Evolutionary conservation across 2,888 invertebrate species (phyloP).

Genomic region (Pherbina coryleti): DNA sequence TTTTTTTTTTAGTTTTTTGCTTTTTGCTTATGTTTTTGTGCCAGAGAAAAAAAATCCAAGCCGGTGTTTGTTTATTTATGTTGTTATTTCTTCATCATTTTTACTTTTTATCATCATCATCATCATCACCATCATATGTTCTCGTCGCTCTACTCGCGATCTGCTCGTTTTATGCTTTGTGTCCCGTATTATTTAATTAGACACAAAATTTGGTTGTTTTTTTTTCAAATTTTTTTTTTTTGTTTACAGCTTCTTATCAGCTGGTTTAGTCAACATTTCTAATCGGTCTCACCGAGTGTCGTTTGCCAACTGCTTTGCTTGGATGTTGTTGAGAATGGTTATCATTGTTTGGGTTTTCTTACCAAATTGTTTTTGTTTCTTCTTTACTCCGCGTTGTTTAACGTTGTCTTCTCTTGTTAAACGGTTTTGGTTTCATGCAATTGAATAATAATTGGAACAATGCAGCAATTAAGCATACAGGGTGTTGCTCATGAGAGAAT

Average conservation of each 20-base stretch:
- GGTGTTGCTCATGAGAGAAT: too few species aligned
- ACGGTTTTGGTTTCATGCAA: background rate
- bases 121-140: background rate
- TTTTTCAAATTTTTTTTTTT: background rate
- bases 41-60: background rate
- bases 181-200: constrained; percentile 17
- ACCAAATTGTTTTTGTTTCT: background rate
- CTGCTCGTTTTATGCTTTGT: constrained; percentile 18
- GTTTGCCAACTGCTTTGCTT: constrained; percentile 12
- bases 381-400: background rate
- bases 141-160: background rate
- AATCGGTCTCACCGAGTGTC: constrained; percentile 15
- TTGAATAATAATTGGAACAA: too few species aligned
- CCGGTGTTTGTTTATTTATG: constrained; percentile 31
- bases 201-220: constrained; percentile 9
- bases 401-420: background rate
- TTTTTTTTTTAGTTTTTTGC: background rate
- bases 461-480: too few species aligned
- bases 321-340: background rate
- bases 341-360: constrained; percentile 9
- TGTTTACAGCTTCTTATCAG: constrained; percentile 3
- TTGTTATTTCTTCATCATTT: background rate
- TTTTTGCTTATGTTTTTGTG: background rate
- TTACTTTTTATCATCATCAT: background rate
- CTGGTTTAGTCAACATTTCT: constrained; percentile 27